Conservation (phyloP, 2,113 vertebrate genomes). For the Origma solitaria region DNA sequence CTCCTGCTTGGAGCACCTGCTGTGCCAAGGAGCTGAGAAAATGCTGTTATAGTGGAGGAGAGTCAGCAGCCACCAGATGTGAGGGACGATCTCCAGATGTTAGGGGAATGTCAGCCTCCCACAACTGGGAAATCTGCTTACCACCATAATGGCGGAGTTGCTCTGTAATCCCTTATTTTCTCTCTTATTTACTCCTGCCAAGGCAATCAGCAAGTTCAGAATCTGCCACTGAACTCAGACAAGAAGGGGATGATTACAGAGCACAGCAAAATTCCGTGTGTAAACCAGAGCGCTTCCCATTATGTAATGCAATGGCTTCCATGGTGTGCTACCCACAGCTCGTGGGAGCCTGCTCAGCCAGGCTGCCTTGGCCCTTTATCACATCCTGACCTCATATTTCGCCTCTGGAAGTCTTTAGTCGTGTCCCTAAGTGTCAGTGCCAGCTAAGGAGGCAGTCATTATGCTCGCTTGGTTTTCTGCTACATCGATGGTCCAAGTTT, state of each 20-base stretch:
- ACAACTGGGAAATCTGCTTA: background rate
- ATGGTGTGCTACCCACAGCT: background rate
- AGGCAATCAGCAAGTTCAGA: constrained; percentile 25
- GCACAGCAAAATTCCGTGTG: background rate
- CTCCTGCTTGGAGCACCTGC: background rate
- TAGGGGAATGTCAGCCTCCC: background rate
- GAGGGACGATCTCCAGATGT: background rate
- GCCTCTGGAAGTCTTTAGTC: background rate
- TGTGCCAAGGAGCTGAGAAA: background rate
- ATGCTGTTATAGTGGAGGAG: background rate
- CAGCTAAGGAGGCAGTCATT: background rate
- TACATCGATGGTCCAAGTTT: background rate
- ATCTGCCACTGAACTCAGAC: background rate
- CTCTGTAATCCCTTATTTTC: background rate
- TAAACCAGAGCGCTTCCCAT: constrained; percentile 12
- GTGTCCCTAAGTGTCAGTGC: background rate
- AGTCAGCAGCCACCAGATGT: background rate
- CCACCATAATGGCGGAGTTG: background rate
- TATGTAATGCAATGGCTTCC: background rate
- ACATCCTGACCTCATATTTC: background rate
- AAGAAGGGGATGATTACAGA: constrained; percentile 3
- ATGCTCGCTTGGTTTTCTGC: background rate
- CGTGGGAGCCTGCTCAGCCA: background rate
- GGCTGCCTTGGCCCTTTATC: background rate
- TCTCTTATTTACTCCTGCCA: background rate